Conservation (phyloP, 2,888 invertebrate species). For the Callinectes sapidus region DNA sequence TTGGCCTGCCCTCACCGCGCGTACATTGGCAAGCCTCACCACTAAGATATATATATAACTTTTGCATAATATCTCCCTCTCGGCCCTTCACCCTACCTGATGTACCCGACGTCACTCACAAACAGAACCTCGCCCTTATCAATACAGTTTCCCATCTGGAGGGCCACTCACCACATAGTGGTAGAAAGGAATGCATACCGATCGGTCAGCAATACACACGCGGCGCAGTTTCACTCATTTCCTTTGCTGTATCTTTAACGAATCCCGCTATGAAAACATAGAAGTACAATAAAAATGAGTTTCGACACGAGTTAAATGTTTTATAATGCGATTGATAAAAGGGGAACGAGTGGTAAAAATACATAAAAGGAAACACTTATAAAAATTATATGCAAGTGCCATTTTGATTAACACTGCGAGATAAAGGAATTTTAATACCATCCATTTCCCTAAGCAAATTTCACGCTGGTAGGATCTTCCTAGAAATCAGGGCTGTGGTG, state of each 20-base stretch:
- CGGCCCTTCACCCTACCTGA: background rate
- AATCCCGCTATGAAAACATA: background rate
- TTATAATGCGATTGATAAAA: too few species aligned
- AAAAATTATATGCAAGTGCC: background rate
- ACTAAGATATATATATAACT: background rate
- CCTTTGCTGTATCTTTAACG: background rate
- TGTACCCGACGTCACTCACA: background rate
- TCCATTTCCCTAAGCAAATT: too few species aligned
- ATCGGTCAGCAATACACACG: background rate
- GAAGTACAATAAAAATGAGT: too few species aligned
- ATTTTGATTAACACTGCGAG: too few species aligned
- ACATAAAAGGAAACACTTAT: too few species aligned
- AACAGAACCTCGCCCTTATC: slow-evolving; percentile 14
- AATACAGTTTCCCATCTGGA: slow-evolving; percentile 52
- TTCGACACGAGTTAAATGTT: too few species aligned
- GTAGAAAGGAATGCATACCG: background rate
- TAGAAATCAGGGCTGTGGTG: too few species aligned
- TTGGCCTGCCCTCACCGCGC: background rate
- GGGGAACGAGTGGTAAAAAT: background rate
- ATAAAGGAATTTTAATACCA: too few species aligned
- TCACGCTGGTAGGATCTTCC: too few species aligned
- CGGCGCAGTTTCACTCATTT: background rate
- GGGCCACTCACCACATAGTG: background rate
- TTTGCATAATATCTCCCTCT: background rate
- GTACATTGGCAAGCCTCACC: background rate